Evolutionary conservation across 2,113 vertebrate genomes (phyloP).

Genomic region (Entomyzon cyanotis): DNA sequence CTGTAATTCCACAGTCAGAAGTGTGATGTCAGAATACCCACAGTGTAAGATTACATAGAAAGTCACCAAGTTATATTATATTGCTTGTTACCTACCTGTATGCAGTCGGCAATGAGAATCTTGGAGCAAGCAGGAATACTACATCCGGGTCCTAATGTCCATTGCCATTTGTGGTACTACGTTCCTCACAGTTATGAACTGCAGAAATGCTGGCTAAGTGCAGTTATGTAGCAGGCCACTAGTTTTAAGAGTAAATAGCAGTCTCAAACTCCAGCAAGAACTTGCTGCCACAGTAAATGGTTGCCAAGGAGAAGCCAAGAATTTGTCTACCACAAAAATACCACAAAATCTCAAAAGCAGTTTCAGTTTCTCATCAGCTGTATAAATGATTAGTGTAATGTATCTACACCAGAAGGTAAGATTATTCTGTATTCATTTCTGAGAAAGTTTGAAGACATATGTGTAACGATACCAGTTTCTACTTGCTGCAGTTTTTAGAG

Average conservation of each 20-base stretch:
- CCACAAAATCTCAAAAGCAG: conserved; percentile 79
- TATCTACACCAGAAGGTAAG: conserved; percentile 63
- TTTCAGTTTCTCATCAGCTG: conserved; percentile 74
- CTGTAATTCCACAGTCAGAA: conserved; percentile 92
- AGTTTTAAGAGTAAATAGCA: conserved; percentile 80
- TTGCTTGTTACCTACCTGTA: conserved; percentile 97
- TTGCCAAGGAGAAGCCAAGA: conserved; percentile 81
- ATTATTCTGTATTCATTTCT: conserved; percentile 39
- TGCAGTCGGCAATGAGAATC: conserved; percentile 96
- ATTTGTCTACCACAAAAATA: conserved; percentile 77
- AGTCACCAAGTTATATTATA: conserved; percentile 86
- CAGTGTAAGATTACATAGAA: conserved; percentile 82
- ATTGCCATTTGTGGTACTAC: conserved; percentile 99
- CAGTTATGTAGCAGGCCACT: conserved; percentile 86
- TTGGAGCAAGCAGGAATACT: conserved; percentile 93
- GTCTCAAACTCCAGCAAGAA: conserved; percentile 80
- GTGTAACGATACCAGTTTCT: conserved; percentile 31
- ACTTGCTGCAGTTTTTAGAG: conserved; percentile 21
- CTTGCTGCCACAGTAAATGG: conserved; percentile 76
- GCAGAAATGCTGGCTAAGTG: conserved; percentile 96
- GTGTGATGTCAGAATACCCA: conserved; percentile 97
- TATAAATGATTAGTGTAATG: conserved; percentile 59
- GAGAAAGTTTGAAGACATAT: conserved; percentile 41
- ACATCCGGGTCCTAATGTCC: conserved; percentile 99
- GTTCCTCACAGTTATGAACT: conserved; percentile 99